Base-by-base conservation (phyloP, 30 jellyfish, hydroid and myxozoan genomes). In the Catostylus mosaicus region DNA sequence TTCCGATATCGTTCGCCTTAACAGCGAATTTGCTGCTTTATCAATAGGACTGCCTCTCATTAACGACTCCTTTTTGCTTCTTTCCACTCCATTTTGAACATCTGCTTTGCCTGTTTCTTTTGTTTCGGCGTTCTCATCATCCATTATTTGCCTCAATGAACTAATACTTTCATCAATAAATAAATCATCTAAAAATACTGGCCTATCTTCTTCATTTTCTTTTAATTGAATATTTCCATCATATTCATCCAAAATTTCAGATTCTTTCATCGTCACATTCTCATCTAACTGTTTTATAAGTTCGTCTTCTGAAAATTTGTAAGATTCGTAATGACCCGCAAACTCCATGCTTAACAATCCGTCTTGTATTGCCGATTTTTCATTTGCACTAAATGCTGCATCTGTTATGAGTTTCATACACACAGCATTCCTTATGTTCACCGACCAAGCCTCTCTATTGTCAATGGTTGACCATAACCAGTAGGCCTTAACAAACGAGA, bases 1-100 rank as follows among this genome's bases (percentile, higher is more conserved):
- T 68, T 92, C 98, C 30, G 70, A 18, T 7, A 92, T 87, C 45
- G 97, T 85, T 59, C 89, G 26, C 30, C 97, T 73, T 33, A 90
- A 71, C 60, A 90, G 34, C 29, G 84, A 65, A 54, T 68, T 90
- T 48, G 87, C 87, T n/a, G 84, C 60, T 33, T 54, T 83, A 11
- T 83, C 80, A 24, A 23, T 32, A 5, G 80, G 61, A 45, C 36
- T 45, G n/a, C 46, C 52, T 18, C 45, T 38, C 24, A 70, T 33
- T 27, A 8, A 19, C 1, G 20, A 20, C 24, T 71, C 68, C 26
- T 40, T 78, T 33, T 24, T 61, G 61, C 12, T 20, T 19, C 1
- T 26, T 32, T 48, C 72, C 36, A 32, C 64, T 12, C 12, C 30
- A 47, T 11, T 65, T 29, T 59, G 35, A 75, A 72, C 83, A 72